A percentile compares a stretch with the other conserved stretches of the same genome.
Evolutionary conservation across 2,797 vertebrate genomes (phyloP).

Genomic region (Urosaurus nigricauda): DNA sequence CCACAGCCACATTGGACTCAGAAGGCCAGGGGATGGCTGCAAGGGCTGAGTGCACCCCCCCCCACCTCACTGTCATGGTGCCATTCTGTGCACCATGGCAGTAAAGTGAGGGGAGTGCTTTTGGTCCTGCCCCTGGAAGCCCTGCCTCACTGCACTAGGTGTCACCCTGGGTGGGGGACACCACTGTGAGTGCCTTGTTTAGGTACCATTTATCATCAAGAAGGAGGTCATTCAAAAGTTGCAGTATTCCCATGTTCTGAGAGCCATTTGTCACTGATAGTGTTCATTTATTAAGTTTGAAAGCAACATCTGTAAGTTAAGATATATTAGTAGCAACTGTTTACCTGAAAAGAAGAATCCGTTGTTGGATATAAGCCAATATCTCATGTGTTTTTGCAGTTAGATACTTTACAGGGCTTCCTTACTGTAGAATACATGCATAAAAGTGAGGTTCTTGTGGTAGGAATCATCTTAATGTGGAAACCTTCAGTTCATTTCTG

Average conservation of each 20-base stretch:
- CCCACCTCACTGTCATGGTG: too few species aligned
- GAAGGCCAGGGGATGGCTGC: too few species aligned
- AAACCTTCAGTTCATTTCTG: neutral
- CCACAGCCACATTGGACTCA: too few species aligned
- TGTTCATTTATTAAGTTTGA: neutral
- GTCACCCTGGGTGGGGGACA: too few species aligned
- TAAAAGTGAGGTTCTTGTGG: neutral
- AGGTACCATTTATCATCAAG: neutral
- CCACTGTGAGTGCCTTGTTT: neutral
- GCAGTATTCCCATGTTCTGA: neutral
- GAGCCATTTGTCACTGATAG: neutral
- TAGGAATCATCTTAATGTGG: constrained; percentile 5
- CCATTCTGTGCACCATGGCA: too few species aligned
- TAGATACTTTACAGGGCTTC: neutral
- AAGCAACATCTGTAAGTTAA: neutral
- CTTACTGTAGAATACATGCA: neutral
- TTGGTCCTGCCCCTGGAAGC: too few species aligned
- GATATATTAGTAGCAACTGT: neutral
- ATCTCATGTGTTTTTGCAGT: neutral
- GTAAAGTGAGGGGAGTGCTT: too few species aligned
- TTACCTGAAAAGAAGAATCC: neutral
- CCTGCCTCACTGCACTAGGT: too few species aligned
- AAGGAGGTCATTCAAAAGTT: neutral
- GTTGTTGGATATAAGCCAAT: neutral
- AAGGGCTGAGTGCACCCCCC: too few species aligned